Evolutionary conservation across 2,888 invertebrate genomes (phyloP), one percentile per base, ranked within the genome.

Genomic region (Eupeodes luniger): DNA sequence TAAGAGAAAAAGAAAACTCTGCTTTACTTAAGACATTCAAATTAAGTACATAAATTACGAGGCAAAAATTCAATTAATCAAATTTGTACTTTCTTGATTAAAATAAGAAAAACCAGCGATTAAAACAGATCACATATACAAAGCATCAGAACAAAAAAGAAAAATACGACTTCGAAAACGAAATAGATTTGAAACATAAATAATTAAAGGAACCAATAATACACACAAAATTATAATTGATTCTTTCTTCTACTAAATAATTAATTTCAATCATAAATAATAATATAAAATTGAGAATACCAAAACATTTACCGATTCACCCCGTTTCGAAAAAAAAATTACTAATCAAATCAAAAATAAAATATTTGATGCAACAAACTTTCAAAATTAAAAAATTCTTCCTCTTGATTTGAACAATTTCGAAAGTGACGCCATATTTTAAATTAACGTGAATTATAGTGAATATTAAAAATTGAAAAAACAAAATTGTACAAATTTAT

Each of bases 401-500:
- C 27, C 27, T 27, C 27, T 27, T 27, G 27, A 55, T 14, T 11
- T 12, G 14, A 4, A 14, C 4, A 7, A 1, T 14, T 57, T 57
- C 14, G 19, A 70, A 55, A 27, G 11, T 72, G 72, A 72, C 72
- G 72, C 59, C 57, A 72, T 72, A 72, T 59, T 59, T 70, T 40
- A 55, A 27, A 34, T 66, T 47, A 49, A 14, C 49, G 49, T 4
- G 4, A 12, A 47, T n/a, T 47, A 66, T 14, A 49, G 7, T 12
- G 12, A 55, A 55, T 16, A 40, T 40, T 53, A n/a, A 40, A 62
- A 5, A 53, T n/a, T 7, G 16, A 53, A 2, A 16, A 62, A 62
- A 44, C 9, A 40, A 19, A 6, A 51, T 51, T 9, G 14, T 12
- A 36, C 40, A 44, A 59, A 72, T 44, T 72, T 59, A 11, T 40